Conservation (phyloP, 2,113 vertebrate species). For the Speoplatyrhinus poulsoni region DNA sequence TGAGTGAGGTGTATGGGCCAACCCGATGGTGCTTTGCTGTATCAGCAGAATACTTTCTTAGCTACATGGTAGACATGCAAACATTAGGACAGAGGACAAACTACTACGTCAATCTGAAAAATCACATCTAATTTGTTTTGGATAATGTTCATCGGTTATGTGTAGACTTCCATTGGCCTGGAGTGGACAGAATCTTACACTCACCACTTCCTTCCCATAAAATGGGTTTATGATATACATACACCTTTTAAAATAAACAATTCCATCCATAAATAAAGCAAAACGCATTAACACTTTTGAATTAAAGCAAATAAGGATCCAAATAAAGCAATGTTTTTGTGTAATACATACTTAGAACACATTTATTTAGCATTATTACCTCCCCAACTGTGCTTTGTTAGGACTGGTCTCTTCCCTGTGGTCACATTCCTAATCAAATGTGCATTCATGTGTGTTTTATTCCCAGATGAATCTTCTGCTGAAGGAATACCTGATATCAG, state of each 20-base stretch:
- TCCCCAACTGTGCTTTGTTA: too few species aligned
- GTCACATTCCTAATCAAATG: too few species aligned
- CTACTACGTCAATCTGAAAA: neutral
- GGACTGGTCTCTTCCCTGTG: too few species aligned
- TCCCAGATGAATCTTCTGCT: conserved; percentile 85
- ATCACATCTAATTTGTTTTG: neutral
- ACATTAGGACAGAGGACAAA: conserved; percentile 10
- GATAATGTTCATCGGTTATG: neutral
- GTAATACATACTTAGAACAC: too few species aligned
- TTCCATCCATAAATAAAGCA: too few species aligned
- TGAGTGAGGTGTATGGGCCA: conserved; percentile 42
- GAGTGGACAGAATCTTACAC: neutral
- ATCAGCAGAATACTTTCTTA: conserved; percentile 47
- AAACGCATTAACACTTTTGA: too few species aligned
- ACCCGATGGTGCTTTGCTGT: conserved; percentile 32
- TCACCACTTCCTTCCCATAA: too few species aligned
- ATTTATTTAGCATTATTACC: too few species aligned
- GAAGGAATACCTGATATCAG: conserved; percentile 83
- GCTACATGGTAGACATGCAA: conserved; percentile 16
- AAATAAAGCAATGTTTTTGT: too few species aligned
- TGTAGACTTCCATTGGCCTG: neutral
- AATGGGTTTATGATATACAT: too few species aligned
- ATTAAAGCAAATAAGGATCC: too few species aligned
- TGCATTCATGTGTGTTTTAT: neutral
- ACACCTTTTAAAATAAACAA: too few species aligned